Evolutionary conservation across 2,797 vertebrate species (phyloP).

Genomic region (Centropyge bicolor): DNA sequence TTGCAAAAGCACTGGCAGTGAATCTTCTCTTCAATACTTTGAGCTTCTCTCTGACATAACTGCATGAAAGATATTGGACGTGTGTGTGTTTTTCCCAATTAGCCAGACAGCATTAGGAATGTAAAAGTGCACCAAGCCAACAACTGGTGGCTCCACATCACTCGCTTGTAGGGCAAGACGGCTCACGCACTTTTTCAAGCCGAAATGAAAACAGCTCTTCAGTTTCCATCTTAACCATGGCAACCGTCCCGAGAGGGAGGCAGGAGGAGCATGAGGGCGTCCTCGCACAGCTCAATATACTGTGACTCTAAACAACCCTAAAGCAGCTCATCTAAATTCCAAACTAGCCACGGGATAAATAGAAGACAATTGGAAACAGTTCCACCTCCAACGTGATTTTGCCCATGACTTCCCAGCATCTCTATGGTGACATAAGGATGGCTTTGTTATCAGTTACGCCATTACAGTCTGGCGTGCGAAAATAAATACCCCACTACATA

Average conservation of each 20-base stretch:
- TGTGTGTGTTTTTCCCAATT: slow-evolving; percentile 3
- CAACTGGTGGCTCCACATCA: slow-evolving; percentile 51
- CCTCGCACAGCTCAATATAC: slow-evolving; percentile 72
- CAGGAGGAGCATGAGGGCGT: slow-evolving; percentile 63
- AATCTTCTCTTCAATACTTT: not conserved
- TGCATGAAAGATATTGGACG: not conserved
- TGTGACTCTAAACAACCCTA: slow-evolving; percentile 83
- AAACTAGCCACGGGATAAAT: slow-evolving; percentile 80
- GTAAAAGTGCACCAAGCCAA: slow-evolving; percentile 29
- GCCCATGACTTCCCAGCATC: slow-evolving; percentile 73
- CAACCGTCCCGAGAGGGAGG: slow-evolving; percentile 70
- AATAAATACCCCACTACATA: slow-evolving; percentile 56
- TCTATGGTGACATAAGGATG: slow-evolving; percentile 69
- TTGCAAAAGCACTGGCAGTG: not conserved
- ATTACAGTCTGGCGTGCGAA: slow-evolving; percentile 44
- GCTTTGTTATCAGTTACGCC: slow-evolving; percentile 60
- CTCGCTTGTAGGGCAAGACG: slow-evolving; percentile 48
- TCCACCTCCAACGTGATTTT: slow-evolving; percentile 74
- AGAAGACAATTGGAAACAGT: slow-evolving; percentile 78
- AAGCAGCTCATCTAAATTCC: slow-evolving; percentile 87
- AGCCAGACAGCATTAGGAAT: slow-evolving; percentile 1
- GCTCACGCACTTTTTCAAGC: slow-evolving; percentile 55
- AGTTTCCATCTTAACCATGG: slow-evolving; percentile 74
- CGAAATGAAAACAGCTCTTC: slow-evolving; percentile 75
- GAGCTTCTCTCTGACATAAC: slow-evolving; percentile 1